Evolutionary conservation across 2,113 vertebrate genomes (phyloP).

Genomic region (Microcebus murinus): DNA sequence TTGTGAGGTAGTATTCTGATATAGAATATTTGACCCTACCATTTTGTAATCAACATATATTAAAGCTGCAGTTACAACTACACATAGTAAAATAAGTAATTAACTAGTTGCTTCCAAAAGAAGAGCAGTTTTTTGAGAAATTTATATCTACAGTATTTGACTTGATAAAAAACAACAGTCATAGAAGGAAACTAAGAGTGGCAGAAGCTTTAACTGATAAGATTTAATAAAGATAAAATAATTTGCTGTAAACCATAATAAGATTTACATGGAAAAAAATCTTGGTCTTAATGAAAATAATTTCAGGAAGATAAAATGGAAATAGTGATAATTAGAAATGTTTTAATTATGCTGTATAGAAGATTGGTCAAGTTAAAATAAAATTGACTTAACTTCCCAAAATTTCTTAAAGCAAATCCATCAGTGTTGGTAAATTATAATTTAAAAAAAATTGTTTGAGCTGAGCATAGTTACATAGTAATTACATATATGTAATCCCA

Average conservation of each 20-base stretch:
- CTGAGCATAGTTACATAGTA: too few species aligned
- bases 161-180: neutral
- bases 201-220: neutral
- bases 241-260: neutral
- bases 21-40: neutral
- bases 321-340: neutral
- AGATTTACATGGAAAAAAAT: neutral
- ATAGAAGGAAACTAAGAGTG: neutral
- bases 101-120: constrained; percentile 3
- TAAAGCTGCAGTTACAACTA: neutral
- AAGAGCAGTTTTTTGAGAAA: constrained; percentile 16
- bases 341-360: neutral
- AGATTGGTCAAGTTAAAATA: neutral
- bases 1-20: neutral
- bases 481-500: too few species aligned
- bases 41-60: constrained; percentile 19
- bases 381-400: neutral
- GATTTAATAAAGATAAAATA: neutral
- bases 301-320: neutral
- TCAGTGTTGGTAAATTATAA: neutral
- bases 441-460: neutral
- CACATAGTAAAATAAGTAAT: constrained; percentile 14
- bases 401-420: neutral
- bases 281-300: constrained; percentile 11
- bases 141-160: neutral